A percentile compares a stretch with the other conserved stretches of the same genome.
These are phyloP conservation scores for Gymnoscelis rufifasciata DNA, from an alignment of 2,888 invertebrate species.

Conservation along the genomic window DNA sequence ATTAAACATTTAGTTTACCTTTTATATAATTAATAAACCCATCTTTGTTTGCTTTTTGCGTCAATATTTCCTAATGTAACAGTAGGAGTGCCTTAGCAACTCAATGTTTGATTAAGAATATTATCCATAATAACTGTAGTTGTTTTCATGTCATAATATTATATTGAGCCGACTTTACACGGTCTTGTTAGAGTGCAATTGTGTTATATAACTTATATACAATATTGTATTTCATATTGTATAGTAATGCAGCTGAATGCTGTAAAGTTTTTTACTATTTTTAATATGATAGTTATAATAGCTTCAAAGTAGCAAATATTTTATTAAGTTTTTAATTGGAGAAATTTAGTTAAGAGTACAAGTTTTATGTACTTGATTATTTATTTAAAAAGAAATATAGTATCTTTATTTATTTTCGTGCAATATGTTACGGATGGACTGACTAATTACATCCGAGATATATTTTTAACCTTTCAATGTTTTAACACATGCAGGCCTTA, in stretches of 20 bases:
- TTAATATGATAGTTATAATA: slow-evolving; percentile 43
- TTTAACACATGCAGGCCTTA: slow-evolving; percentile 39
- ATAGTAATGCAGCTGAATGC: slow-evolving; percentile 31
- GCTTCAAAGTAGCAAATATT: slow-evolving; percentile 40
- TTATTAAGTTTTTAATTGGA: slow-evolving; percentile 34
- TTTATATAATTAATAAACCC: slow-evolving; percentile 31
- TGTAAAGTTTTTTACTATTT: slow-evolving; percentile 45
- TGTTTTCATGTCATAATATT: slow-evolving; percentile 34
- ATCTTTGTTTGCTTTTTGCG: slow-evolving; percentile 53
- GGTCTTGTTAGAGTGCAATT: slow-evolving; percentile 31
- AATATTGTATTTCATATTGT: slow-evolving; percentile 31
- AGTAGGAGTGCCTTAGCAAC: slow-evolving; percentile 77
- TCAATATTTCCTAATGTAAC: slow-evolving; percentile 62
- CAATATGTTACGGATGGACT: slow-evolving; percentile 72
- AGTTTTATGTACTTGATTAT: slow-evolving; percentile 33
- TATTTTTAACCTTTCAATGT: slow-evolving; percentile 37
- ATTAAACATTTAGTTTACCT: slow-evolving; percentile 44
- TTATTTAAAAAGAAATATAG: slow-evolving; percentile 37
- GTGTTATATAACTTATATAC: slow-evolving; percentile 32
- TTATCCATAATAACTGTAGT: slow-evolving; percentile 33
- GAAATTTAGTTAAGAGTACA: slow-evolving; percentile 40
- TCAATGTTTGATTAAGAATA: slow-evolving; percentile 59
- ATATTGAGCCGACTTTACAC: slow-evolving; percentile 33
- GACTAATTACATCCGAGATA: slow-evolving; percentile 57
- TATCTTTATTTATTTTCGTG: slow-evolving; percentile 59